Conservation (phyloP, 2,113 vertebrate species). For the Rhinolophus sinicus region DNA sequence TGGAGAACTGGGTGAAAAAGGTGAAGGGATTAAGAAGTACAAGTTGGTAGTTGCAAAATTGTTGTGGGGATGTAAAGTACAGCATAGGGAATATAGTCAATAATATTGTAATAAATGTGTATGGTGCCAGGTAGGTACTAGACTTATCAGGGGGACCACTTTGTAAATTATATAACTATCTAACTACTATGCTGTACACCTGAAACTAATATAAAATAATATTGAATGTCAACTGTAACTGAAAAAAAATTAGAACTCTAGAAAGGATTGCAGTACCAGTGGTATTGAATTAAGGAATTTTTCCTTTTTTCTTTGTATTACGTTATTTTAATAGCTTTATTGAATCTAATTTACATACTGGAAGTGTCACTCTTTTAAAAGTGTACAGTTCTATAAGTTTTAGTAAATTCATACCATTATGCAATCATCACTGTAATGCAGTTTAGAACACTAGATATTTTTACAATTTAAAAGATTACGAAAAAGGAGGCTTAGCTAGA, state of each 20-base stretch:
- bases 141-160: too few relatives aligned
- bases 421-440: background rate
- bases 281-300: background rate
- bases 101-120: too few relatives aligned
- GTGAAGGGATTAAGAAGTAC: too few relatives aligned
- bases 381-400: background rate
- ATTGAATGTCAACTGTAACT: too few relatives aligned
- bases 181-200: too few relatives aligned
- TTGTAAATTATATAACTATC: too few relatives aligned
- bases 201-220: too few relatives aligned
- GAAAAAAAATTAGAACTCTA: background rate
- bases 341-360: background rate
- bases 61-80: too few relatives aligned
- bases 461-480: background rate
- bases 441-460: background rate
- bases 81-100: too few relatives aligned
- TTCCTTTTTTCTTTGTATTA: background rate
- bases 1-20: too few relatives aligned
- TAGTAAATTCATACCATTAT: background rate
- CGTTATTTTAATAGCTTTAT: conserved; percentile 1
- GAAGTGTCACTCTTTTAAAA: background rate
- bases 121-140: too few relatives aligned
- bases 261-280: background rate
- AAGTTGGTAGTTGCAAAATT: too few relatives aligned
- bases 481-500: background rate